These are phyloP conservation scores for Oscheius sp. DNA, from an alignment of 2,888 invertebrate genomes.

Conservation along the genomic window DNA sequence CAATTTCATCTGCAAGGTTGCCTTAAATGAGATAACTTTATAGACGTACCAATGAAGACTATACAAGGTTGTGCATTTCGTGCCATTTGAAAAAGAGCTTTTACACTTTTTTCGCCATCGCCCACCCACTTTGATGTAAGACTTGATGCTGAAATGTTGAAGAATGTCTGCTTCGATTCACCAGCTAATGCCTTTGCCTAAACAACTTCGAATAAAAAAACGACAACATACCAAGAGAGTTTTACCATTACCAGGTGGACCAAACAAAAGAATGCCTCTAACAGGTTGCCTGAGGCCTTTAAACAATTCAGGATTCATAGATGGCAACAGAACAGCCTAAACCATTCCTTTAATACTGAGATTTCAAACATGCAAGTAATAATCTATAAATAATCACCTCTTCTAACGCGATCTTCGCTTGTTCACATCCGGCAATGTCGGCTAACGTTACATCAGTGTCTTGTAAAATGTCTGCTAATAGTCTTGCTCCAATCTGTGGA, in stretches of 20 bases:
- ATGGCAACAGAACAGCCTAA: slow-evolving; percentile 55
- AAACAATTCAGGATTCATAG: slow-evolving; percentile 88
- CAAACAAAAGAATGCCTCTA: slow-evolving; percentile 90
- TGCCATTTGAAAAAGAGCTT: slow-evolving; percentile 92
- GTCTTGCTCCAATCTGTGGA: slow-evolving; percentile 37
- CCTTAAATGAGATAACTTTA: neutral
- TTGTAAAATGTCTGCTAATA: slow-evolving; percentile 54
- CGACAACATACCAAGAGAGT: slow-evolving; percentile 81
- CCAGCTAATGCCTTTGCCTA: slow-evolving; percentile 93
- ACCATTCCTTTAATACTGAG: neutral
- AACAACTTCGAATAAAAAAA: slow-evolving; percentile 38
- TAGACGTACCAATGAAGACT: slow-evolving; percentile 76
- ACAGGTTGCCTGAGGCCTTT: slow-evolving; percentile 95
- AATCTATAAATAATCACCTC: too few relatives aligned
- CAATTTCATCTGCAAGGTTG: slow-evolving; percentile 92
- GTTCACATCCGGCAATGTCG: slow-evolving; percentile 75
- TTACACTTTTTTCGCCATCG: slow-evolving; percentile 96
- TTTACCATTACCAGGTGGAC: slow-evolving; percentile 90
- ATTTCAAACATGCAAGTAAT: too few relatives aligned
- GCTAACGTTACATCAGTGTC: slow-evolving; percentile 50
- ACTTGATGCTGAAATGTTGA: slow-evolving; percentile 97
- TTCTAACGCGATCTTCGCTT: slow-evolving; percentile 91
- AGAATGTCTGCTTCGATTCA: slow-evolving; percentile 95
- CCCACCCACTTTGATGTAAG: slow-evolving; percentile 90
- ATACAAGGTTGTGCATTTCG: slow-evolving; percentile 84